Base-by-base conservation (phyloP, 2,113 vertebrate species). In the Periophthalmodon schlosseri region DNA sequence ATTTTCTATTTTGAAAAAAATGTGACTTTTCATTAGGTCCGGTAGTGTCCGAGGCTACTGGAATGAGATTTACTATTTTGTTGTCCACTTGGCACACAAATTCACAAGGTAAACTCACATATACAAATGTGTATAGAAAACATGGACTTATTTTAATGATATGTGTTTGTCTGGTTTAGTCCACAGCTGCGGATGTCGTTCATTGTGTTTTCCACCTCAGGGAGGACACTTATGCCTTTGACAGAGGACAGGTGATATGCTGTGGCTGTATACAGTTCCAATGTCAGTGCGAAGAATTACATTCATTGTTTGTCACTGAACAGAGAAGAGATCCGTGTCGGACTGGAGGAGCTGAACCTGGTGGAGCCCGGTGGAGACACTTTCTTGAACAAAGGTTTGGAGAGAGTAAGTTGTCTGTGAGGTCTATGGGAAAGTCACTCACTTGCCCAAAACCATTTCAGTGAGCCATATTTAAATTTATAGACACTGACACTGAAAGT, bases 181-280 rank as follows among this genome's bases (percentile, higher is more conserved):
- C 97, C 98, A 75, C 97, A 99, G 90, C 92, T 99, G 73, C 95
- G 97, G 84, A 99, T 99, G 97, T 99, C 97, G 63, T 99, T 99
- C 77, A 99, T 99, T 14, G 97, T 99, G 24, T 99, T 99, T 86
- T 99, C 97, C 24, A 97, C 95, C 18, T 89, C 95, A 79, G 98
- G 96, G 24, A 82, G 94, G 34, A 98, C 90, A 39, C 90, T 99
- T 15, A 99, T 99, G 97, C 86, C 93, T 18, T 84, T 99, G 36
- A 99, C 98, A 52, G 97, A 98, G 87, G 96, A 99, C 94, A 96
- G 98, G 98, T 96, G 91, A 94, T 13, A 23, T 54, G 61, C 7
- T 63, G 50, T 52, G 50, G 16, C 50, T 18, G 0, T 52, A 50
- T 52, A 6, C 16, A 0, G 0, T 52, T 8, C 20, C 8, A 54